These are phyloP conservation scores for Lagodon rhomboides DNA, from an alignment of 2,797 vertebrate genomes.

Conservation along the genomic window DNA sequence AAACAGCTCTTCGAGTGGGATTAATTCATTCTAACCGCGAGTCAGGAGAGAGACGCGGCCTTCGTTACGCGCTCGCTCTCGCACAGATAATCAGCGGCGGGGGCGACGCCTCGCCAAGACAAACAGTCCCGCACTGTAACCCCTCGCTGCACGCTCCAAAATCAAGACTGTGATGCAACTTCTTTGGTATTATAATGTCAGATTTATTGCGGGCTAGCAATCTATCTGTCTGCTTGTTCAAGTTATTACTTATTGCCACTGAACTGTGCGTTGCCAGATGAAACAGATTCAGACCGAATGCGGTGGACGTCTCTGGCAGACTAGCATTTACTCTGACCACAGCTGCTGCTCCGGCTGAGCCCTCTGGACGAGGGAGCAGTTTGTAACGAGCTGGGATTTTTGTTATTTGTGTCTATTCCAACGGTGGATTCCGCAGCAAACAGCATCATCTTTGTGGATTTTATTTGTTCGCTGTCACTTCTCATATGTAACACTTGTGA, in stretches of 20 bases:
- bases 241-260: slow-evolving; percentile 1
- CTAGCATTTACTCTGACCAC: neutral
- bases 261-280: neutral
- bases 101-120: slow-evolving; percentile 19
- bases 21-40: slow-evolving; percentile 44
- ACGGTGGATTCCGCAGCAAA: neutral
- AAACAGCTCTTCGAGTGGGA: slow-evolving; percentile 50
- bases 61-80: slow-evolving; percentile 32
- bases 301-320: neutral
- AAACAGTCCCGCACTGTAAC: slow-evolving; percentile 26
- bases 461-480: neutral
- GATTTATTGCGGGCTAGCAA: neutral
- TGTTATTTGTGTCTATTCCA: slow-evolving; percentile 6
- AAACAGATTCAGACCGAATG: neutral
- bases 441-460: neutral
- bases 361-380: neutral
- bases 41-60: slow-evolving; percentile 30
- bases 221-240: neutral
- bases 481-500: neutral
- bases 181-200: slow-evolving; percentile 24
- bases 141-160: slow-evolving; percentile 2
- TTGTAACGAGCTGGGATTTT: neutral
- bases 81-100: neutral
- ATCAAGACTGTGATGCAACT: slow-evolving; percentile 14
- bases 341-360: neutral